A percentile compares a stretch with the other conserved stretches of the same genome.
These are phyloP conservation scores for Prorops nasuta DNA, from an alignment of 1,140 invertebrate species.

Conservation along the genomic window DNA sequence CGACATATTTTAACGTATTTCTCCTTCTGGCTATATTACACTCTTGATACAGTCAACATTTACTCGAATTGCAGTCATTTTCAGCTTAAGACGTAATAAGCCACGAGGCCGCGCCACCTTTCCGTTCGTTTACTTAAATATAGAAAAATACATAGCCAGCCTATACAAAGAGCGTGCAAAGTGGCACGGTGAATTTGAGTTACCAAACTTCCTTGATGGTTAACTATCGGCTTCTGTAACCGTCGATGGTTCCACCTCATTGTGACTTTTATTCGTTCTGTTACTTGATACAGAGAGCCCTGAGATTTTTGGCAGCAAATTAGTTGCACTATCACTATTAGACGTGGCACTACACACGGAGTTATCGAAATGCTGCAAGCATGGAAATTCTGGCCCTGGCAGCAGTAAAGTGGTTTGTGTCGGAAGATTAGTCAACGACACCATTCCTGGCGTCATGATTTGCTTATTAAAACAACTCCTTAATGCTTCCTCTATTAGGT, in stretches of 20 bases:
- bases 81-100: constrained; percentile 26
- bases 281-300: constrained; percentile 44
- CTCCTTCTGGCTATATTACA: too few species aligned
- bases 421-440: constrained; percentile 52
- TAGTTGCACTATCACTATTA: constrained; percentile 50
- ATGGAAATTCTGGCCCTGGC: constrained; percentile 46
- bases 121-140: constrained; percentile 52
- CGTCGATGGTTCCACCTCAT: constrained; percentile 42
- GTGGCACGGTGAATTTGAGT: constrained; percentile 53
- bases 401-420: constrained; percentile 49
- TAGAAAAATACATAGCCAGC: constrained; percentile 59
- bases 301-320: constrained; percentile 50
- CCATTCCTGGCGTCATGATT: constrained; percentile 46
- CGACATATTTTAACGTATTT: too few species aligned
- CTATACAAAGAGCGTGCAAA: constrained; percentile 57
- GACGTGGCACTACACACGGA: constrained; percentile 34
- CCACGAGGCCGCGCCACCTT: constrained; percentile 36
- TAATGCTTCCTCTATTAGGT: constrained; percentile 54
- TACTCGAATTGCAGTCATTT: constrained; percentile 3
- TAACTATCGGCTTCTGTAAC: constrained; percentile 51
- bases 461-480: constrained; percentile 53
- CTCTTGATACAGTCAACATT: too few species aligned
- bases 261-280: constrained; percentile 43
- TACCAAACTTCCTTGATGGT: constrained; percentile 48
- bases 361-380: constrained; percentile 46